Percentiles rank a stretch among this genome's conserved stretches.
These are phyloP conservation scores for Rosalia funebris DNA, from an alignment of 2,888 invertebrate species.

Conservation along the genomic window DNA sequence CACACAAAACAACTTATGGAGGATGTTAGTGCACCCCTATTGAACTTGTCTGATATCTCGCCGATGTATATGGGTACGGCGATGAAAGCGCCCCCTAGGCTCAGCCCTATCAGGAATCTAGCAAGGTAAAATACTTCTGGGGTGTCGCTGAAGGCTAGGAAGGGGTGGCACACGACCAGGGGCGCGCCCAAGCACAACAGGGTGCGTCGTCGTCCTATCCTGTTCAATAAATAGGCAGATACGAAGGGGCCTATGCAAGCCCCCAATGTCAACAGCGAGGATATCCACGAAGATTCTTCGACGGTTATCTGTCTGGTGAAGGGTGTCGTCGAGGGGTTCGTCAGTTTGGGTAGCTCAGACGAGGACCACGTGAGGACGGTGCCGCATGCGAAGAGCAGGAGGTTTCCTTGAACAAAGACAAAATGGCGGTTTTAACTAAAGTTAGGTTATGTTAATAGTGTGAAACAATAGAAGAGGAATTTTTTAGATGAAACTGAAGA, in stretches of 20 bases:
- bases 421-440: background rate
- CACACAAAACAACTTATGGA: constrained; percentile 80
- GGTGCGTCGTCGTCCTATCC: constrained; percentile 75
- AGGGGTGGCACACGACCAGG: constrained; percentile 75
- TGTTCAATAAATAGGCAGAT: constrained; percentile 75
- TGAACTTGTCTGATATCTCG: constrained; percentile 83
- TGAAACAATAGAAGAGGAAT: too few relatives aligned
- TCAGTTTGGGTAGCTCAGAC: constrained; percentile 30
- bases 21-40: constrained; percentile 85
- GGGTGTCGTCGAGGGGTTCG: constrained; percentile 29
- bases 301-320: constrained; percentile 46
- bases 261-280: constrained; percentile 65
- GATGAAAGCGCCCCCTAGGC: constrained; percentile 71
- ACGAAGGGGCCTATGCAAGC: constrained; percentile 73
- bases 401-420: constrained; percentile 30
- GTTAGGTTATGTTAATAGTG: too few relatives aligned
- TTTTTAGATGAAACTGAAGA: too few relatives aligned
- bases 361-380: constrained; percentile 40
- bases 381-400: constrained; percentile 36
- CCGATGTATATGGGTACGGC: constrained; percentile 87
- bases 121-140: constrained; percentile 68
- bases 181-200: constrained; percentile 73
- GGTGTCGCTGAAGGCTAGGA: constrained; percentile 69
- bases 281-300: constrained; percentile 67
- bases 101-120: constrained; percentile 44